These are phyloP conservation scores for Melieria crassipennis DNA, from an alignment of 2,888 invertebrate species.

Conservation along the genomic window DNA sequence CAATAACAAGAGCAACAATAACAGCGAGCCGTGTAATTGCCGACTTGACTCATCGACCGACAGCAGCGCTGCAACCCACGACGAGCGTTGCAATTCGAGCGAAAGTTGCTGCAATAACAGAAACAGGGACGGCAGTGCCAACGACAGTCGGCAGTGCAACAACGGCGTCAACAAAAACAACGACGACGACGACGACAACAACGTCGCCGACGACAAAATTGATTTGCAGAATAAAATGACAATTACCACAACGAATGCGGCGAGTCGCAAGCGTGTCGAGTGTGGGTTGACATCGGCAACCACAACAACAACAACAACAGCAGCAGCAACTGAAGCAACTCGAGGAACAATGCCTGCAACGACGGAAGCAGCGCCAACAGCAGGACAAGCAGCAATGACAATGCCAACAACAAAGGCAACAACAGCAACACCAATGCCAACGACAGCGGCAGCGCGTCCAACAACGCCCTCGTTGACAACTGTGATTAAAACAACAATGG, in stretches of 20 bases:
- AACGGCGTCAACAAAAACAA: constrained; percentile 43
- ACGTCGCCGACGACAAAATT: constrained; percentile 30
- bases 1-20: constrained; percentile 30
- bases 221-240: constrained; percentile 44
- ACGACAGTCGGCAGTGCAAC: constrained; percentile 44
- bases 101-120: constrained; percentile 27
- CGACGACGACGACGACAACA: constrained; percentile 38
- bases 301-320: constrained; percentile 41
- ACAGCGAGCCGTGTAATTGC: constrained; percentile 24
- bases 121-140: constrained; percentile 43
- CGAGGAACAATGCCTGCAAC: not conserved
- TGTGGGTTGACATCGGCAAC: constrained; percentile 54
- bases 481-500: constrained; percentile 64
- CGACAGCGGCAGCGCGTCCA: constrained; percentile 46
- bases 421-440: constrained; percentile 51
- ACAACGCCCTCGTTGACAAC: constrained; percentile 58
- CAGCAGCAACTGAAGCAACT: constrained; percentile 46
- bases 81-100: constrained; percentile 21
- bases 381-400: constrained; percentile 6
- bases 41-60: constrained; percentile 30
- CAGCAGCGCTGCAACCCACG: constrained; percentile 28
- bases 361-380: constrained; percentile 23
- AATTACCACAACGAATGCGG: constrained; percentile 46
- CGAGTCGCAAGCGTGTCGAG: constrained; percentile 47
- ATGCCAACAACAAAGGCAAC: constrained; percentile 35